Conservation (phyloP, 2,797 vertebrate species). For the Cossypha dichroa region DNA sequence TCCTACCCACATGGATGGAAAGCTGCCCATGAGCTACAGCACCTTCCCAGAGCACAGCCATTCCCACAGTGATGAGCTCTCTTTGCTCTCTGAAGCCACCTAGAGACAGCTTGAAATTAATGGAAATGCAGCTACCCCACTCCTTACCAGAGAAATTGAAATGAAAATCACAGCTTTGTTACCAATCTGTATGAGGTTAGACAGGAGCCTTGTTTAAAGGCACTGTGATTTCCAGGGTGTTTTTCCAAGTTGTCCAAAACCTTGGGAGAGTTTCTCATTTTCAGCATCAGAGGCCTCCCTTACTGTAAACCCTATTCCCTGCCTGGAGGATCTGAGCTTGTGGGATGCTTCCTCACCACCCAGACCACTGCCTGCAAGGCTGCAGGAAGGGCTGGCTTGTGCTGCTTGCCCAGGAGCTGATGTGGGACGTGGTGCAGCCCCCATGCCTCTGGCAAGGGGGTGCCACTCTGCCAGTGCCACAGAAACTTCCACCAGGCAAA, state of each 20-base stretch:
- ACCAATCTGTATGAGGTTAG: neutral
- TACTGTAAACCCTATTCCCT: neutral
- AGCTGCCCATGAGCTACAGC: neutral
- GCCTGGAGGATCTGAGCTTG: neutral
- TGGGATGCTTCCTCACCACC: neutral
- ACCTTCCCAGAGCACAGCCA: neutral
- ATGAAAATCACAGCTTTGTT: neutral
- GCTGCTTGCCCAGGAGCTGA: neutral
- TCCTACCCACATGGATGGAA: neutral
- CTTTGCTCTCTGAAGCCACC: neutral
- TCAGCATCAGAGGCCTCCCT: neutral
- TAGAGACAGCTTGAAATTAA: neutral
- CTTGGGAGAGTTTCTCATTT: neutral
- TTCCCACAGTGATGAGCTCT: neutral
- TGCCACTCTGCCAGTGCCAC: rapidly evolving
- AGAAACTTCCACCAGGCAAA: neutral
- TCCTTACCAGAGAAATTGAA: neutral
- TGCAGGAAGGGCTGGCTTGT: neutral
- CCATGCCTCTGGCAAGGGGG: rapidly evolving
- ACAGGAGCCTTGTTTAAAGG: neutral
- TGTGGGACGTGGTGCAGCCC: neutral
- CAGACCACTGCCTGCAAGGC: neutral
- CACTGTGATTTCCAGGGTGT: neutral
- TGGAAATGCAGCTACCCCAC: neutral
- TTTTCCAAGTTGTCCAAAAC: neutral